Percentiles rank a stretch among this genome's conserved stretches.
These are phyloP conservation scores for Drosophila asahinai DNA, from an alignment of 1,140 invertebrate species.

Conservation along the genomic window DNA sequence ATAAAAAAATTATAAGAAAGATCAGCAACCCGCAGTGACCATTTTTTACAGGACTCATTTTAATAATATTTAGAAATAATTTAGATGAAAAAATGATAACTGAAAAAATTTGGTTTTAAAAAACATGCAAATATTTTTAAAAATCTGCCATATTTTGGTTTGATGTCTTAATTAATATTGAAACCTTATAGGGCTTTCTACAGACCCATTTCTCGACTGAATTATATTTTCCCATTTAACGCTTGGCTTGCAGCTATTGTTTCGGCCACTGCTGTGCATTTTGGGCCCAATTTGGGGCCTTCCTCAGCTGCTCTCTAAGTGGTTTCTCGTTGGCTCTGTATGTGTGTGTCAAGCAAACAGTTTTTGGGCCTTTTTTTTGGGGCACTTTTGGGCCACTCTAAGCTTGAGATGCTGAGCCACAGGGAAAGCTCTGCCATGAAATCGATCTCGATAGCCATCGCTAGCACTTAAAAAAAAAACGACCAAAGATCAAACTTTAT, in stretches of 20 bases:
- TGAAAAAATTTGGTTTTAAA: too few relatives aligned
- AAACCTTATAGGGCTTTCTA: neutral
- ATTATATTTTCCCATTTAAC: neutral
- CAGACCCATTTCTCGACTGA: too few relatives aligned
- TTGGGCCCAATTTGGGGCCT: conserved; percentile 4
- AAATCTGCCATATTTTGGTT: too few relatives aligned
- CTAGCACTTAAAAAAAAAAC: neutral
- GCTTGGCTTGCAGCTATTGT: neutral
- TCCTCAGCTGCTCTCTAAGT: conserved; percentile 9
- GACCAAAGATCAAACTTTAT: neutral
- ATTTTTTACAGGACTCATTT: too few relatives aligned
- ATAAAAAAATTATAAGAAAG: neutral
- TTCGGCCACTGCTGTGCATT: conserved; percentile 5
- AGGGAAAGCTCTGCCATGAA: conserved; percentile 15
- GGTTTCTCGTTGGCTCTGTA: neutral
- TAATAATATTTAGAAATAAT: too few relatives aligned
- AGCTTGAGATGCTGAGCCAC: neutral
- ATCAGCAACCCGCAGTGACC: neutral
- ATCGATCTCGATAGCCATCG: neutral
- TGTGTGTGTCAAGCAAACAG: conserved; percentile 14
- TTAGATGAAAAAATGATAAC: too few relatives aligned
- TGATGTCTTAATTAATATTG: neutral
- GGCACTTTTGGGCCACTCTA: neutral
- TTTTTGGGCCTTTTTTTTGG: neutral
- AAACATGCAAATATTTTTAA: too few relatives aligned